Conservation (phyloP, 1,140 invertebrate genomes). For the Drosophila tristis region DNA sequence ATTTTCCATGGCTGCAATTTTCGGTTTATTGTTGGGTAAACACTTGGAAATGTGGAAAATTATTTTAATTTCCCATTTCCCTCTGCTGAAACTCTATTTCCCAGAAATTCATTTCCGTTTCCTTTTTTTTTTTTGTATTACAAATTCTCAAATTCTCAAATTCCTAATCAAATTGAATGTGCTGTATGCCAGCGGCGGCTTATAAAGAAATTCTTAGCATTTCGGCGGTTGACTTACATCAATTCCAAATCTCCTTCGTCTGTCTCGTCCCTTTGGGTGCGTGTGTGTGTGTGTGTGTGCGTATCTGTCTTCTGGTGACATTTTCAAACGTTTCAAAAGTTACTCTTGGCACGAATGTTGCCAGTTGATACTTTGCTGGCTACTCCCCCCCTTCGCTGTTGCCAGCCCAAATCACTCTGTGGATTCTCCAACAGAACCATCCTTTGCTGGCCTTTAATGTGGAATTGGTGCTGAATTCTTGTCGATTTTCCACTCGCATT, state of each 20-base stretch:
- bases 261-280: not conserved
- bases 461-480: slow-evolving; percentile 15
- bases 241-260: slow-evolving; percentile 26
- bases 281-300: slow-evolving; percentile 11
- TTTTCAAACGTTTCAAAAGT: slow-evolving; percentile 49
- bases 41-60: no score
- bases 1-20: no score
- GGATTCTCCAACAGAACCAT: not conserved
- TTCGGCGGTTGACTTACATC: slow-evolving; percentile 39
- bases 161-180: slow-evolving; percentile 30
- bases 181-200: slow-evolving; percentile 30
- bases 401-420: not conserved
- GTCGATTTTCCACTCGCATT: slow-evolving; percentile 12
- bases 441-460: slow-evolving; percentile 40
- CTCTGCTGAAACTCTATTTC: no score
- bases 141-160: not conserved
- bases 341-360: slow-evolving; percentile 40
- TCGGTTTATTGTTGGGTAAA: no score
- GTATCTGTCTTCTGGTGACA: slow-evolving; percentile 25
- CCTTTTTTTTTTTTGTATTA: no score
- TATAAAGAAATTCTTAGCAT: slow-evolving; percentile 37
- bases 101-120: no score
- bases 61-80: no score
- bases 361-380: slow-evolving; percentile 35
- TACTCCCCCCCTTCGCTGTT: not conserved